These are phyloP conservation scores for Neopipo cinnamomea DNA, from an alignment of 2,113 vertebrate genomes.

Conservation along the genomic window DNA sequence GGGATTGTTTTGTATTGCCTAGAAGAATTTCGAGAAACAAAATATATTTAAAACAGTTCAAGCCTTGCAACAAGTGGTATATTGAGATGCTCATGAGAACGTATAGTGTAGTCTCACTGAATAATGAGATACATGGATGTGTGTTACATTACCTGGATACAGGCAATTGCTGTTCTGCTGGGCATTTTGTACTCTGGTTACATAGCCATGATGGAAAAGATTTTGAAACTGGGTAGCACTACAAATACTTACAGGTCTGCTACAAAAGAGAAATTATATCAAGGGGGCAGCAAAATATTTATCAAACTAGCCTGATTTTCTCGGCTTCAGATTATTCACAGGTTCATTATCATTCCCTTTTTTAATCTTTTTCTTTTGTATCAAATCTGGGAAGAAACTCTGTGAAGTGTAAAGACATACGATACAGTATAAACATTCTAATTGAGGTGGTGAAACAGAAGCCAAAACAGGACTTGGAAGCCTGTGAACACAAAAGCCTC, in stretches of 20 bases:
- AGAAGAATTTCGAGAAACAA: neutral
- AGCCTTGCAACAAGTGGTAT: neutral
- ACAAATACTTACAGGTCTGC: neutral
- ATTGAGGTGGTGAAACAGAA: neutral
- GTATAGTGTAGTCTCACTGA: neutral
- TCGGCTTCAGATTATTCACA: neutral
- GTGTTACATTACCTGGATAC: neutral
- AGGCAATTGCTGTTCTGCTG: neutral
- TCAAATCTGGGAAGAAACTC: neutral
- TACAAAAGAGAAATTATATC: neutral
- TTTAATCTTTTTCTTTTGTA: neutral
- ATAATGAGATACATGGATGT: rapidly evolving
- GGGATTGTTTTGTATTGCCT: neutral
- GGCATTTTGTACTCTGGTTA: neutral
- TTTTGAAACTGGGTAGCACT: neutral
- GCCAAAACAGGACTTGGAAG: neutral
- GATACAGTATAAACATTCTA: neutral
- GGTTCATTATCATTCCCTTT: neutral
- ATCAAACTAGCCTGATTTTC: neutral
- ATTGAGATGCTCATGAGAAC: neutral
- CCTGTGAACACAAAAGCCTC: neutral
- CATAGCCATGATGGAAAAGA: neutral
- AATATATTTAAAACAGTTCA: neutral
- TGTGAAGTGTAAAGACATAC: rapidly evolving
- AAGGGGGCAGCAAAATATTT: neutral